A percentile compares a stretch with the other conserved stretches of the same genome.
Conservation (phyloP, 2,797 vertebrate genomes). For the Eulemur albifrons region DNA sequence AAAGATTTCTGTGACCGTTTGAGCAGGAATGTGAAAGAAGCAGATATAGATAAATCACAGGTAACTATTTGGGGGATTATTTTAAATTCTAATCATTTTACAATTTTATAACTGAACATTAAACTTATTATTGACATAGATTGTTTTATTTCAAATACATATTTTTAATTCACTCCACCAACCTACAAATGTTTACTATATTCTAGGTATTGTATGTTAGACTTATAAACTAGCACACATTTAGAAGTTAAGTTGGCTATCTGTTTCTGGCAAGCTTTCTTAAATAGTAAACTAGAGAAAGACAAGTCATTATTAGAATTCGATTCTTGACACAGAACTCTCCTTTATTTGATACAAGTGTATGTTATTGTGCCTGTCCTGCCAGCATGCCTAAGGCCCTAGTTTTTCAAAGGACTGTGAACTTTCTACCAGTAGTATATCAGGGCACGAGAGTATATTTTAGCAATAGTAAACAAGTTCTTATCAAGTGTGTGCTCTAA, state of each 20-base stretch:
- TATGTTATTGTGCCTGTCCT: slow-evolving; percentile 46
- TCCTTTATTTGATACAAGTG: slow-evolving; percentile 30
- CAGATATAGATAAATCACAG: not conserved
- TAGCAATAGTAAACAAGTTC: slow-evolving; percentile 61
- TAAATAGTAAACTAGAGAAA: slow-evolving; percentile 43
- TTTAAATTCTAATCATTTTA: not conserved
- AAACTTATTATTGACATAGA: not conserved
- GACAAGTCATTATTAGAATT: slow-evolving; percentile 58
- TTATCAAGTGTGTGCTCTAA: slow-evolving; percentile 28
- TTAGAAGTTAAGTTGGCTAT: not conserved
- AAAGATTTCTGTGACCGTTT: not conserved
- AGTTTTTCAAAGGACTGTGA: slow-evolving; percentile 67
- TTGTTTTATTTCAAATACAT: not conserved
- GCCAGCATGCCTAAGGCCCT: slow-evolving; percentile 45
- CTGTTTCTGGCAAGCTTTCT: slow-evolving; percentile 13
- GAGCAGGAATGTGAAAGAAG: not conserved
- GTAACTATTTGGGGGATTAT: not conserved
- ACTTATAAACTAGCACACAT: not conserved
- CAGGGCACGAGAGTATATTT: slow-evolving; percentile 15
- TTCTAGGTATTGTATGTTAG: not conserved
- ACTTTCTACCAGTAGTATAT: slow-evolving; percentile 36
- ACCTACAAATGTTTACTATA: not conserved
- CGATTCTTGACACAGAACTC: slow-evolving; percentile 47
- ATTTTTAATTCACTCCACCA: not conserved
- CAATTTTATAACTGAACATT: not conserved